Base-by-base conservation (phyloP, 2,113 vertebrate species). In the Ailuropoda melanoleuca region DNA sequence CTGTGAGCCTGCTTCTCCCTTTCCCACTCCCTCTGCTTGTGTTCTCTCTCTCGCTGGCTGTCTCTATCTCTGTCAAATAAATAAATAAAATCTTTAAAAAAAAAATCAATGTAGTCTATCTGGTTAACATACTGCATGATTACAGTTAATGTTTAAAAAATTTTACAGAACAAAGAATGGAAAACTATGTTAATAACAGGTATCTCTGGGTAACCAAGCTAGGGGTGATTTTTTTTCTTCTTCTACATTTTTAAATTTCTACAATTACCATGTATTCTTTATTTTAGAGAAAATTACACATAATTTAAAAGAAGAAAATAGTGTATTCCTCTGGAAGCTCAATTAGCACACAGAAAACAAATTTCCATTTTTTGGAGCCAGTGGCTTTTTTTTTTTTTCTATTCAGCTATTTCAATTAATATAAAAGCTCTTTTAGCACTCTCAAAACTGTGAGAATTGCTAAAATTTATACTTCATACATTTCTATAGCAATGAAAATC, bases 401-500 rank as follows among this genome's bases (percentile, higher is more conserved):
- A 43, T 46, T 85, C 55, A 74, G 26, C 50, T 93, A 64, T 88
- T 94, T 97, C 26, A 90, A 34, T 90, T 88, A 74, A 80, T 78
- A 86, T 88, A 77, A 88, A 82, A 86, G 48, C 48, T 74, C 18
- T 75, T 97, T 96, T 66, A 68, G 21, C 21, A 93, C 66, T 88
- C 81, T 93, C 60, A 93, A 39, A 97, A 75, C 48, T 85, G 13
- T 95, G 88, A 55, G 72, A 89, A 96, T 96, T 95, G 39, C 87
- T 83, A 82, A 87, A 88, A 93, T 96, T 9, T 90, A 39, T 77
- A 75, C 31, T 10, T 92, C 62, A 48, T 62, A 85, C 23, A 88
- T 97, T 82, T 94, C 70, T 90, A 31, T 85, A 92, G 75, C 68
- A 92, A 46, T 68, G 70, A 62, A 94, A 95, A 92, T 95, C 83